Evolutionary conservation across 2,113 vertebrate genomes (phyloP), one percentile per base, ranked within the genome.

Genomic region (Cheirogaleus medius): DNA sequence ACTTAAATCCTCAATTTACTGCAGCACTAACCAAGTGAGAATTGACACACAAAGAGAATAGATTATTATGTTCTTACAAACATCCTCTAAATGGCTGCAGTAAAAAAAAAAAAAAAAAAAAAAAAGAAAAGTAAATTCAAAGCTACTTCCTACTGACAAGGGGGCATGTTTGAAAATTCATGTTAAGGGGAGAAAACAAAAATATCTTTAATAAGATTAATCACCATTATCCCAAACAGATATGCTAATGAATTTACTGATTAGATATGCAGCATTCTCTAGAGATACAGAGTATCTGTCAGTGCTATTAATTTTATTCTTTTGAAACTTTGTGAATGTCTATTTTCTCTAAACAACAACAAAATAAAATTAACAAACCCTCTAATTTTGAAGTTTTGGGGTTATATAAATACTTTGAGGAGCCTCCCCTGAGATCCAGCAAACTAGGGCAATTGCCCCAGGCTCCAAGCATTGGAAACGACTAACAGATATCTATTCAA

Each of bases 1-100:
- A 96, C 94, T 97, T 95, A 97, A 85, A 69, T 95, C 94, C 94
- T 97, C 71, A 96, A 88, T 96, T 94, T 95, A 95, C 78, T 96
- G 74, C 74, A 96, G 85, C 0, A 2, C 49, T 92, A 97, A 63
- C 64, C 96, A 98, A 81, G 64, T 95, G 90, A 94, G 96, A 97
- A 98, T 21, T 92, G 52, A 93, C 29, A 95, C 15, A 88, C 8
- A 96, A 71, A 97, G n/a, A 82, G 63, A 94, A 87, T 95, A 96
- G 34, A 44, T 97, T 85, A n/a, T 84, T 92, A 47, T 42, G 10
- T 69, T 94, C 52, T 84, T 89, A 87, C 13, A 92, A 97, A 71
- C 77, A 92, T 42, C 52, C 68, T 78, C 18, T 73, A 95, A 90
- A 60, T 87, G 56, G 76, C 15, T 80, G 58, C 76, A 52, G 56